Evolutionary conservation across 2,113 vertebrate genomes (phyloP).

Genomic region (Cynoglossus semilaevis): DNA sequence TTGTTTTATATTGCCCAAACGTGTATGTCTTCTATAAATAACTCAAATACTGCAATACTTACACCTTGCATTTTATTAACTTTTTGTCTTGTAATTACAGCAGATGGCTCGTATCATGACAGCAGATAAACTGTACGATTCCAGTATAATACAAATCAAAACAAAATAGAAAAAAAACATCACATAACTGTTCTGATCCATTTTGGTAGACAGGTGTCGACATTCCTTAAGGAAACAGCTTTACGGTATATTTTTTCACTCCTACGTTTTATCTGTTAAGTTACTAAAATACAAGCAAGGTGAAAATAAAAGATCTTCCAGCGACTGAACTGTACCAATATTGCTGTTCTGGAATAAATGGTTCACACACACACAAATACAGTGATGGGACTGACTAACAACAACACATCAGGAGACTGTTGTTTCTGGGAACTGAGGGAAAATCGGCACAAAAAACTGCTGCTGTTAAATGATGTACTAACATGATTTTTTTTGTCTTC

Average conservation of each 20-base stretch:
- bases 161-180: background rate
- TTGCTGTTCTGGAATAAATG: constrained; percentile 64
- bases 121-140: constrained; percentile 37
- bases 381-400: constrained; percentile 6
- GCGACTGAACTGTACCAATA: constrained; percentile 48
- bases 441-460: no score
- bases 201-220: no score
- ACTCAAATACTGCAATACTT: constrained; percentile 69
- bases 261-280: constrained; percentile 30
- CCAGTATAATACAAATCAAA: constrained; percentile 23
- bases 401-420: no score
- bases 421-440: no score
- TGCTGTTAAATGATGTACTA: no score
- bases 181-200: background rate
- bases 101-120: constrained; percentile 44
- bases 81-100: constrained; percentile 42
- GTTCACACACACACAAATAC: constrained; percentile 18
- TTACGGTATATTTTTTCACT: constrained; percentile 5
- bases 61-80: constrained; percentile 52
- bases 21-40: constrained; percentile 78
- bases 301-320: constrained; percentile 50
- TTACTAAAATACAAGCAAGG: constrained; percentile 48
- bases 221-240: no score
- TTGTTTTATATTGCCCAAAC: constrained; percentile 79
- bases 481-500: no score